Evolutionary conservation across 2,888 invertebrate genomes (phyloP), one percentile per base, ranked within the genome.

Genomic region (Diarsia rubi): DNA sequence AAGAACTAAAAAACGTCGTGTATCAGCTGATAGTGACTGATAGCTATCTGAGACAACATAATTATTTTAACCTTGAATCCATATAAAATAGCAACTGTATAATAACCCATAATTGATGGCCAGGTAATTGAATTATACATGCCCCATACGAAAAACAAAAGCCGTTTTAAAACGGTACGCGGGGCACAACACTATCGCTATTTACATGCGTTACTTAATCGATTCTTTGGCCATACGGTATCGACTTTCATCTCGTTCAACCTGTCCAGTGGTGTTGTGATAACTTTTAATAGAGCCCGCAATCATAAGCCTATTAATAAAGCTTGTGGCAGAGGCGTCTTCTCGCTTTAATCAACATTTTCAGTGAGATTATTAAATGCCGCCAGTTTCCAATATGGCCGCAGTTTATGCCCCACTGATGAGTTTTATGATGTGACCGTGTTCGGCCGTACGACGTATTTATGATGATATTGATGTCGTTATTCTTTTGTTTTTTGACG

Each of bases 271-370:
- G 84, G 86, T 90, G 91, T 91, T 92, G 93, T 92, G 92, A 93
- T 94, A 92, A 91, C 90, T 91, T 92, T 92, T 93, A 93, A 93
- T 93, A 93, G 91, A 88, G 88, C 90, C 89, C 82, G 93, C 92
- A 93, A 94, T 94, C 93, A 93, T 92, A 91, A 90, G 91, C 90
- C 92, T 93, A 94, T 94, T 93, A 94, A 94, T 93, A 92, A 92
- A 89, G 85, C 86, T 85, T 86, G 88, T 86, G 88, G 88, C 86
- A 88, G 87, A 91, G 91, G 91, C 91, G 90, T 92, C 91, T 92
- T 91, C 89, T 91, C 91, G 90, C 91, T 92, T 94, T 92, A 93
- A 93, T 94, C 93, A 94, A 93, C 92, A 92, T 93, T 92, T 92
- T 93, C 92, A 94, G 94, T 94, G 92, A 91, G 92, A 92, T 93